Conservation (phyloP, 2,797 vertebrate species). For the Premnoplex brunnescens region DNA sequence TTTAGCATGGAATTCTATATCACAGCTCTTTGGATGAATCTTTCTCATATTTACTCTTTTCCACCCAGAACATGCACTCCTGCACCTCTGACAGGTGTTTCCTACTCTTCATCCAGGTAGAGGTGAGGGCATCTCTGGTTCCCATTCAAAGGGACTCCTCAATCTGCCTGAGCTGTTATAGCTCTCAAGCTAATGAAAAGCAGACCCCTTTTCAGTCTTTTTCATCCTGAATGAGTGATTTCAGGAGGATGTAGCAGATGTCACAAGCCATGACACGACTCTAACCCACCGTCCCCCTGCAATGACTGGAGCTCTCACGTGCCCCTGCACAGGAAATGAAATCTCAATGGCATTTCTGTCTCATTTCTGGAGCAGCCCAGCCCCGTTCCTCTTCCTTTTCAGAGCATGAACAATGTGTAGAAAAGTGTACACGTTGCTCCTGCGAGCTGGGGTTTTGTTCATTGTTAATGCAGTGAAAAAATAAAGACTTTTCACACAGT, state of each 20-base stretch:
- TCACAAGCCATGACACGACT: not conserved
- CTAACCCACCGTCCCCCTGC: not conserved
- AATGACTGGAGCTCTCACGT: not conserved
- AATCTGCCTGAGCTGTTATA: not conserved
- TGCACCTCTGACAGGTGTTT: not conserved
- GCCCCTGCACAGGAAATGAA: constrained; percentile 4
- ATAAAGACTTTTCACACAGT: not conserved
- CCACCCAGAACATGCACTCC: not conserved
- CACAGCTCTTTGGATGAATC: not conserved
- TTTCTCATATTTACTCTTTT: not conserved
- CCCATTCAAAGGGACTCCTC: not conserved
- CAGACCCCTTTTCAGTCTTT: not conserved
- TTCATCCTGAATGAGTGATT: not conserved
- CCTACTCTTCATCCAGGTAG: not conserved
- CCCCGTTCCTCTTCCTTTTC: constrained; percentile 50
- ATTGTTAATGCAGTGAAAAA: not conserved
- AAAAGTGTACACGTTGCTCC: not conserved
- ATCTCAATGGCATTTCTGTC: constrained; percentile 38
- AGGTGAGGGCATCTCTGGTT: not conserved
- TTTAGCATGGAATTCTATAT: not conserved
- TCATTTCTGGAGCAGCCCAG: constrained; percentile 43
- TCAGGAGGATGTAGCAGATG: not conserved
- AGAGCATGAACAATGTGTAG: not conserved
- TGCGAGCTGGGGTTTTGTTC: not conserved
- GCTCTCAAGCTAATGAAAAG: not conserved